These are phyloP conservation scores for Lycocerus yunnanus DNA, from an alignment of 2,888 invertebrate species.

Conservation along the genomic window DNA sequence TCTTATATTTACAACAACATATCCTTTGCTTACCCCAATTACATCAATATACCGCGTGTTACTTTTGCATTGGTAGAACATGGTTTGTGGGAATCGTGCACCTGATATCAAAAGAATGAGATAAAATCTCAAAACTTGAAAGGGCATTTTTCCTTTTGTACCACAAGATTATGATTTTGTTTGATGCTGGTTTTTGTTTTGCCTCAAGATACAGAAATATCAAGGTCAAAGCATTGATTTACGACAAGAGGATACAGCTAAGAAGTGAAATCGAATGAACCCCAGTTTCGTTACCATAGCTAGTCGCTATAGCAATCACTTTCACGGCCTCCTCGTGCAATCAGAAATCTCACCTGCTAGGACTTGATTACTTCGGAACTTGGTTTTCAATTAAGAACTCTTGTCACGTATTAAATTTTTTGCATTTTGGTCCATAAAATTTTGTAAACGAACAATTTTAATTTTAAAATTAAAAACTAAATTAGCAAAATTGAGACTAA, in stretches of 20 bases:
- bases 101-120: neutral
- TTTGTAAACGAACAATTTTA: neutral
- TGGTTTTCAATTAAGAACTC: neutral
- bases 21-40: neutral
- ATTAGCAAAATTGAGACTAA: too few relatives aligned
- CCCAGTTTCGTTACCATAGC: constrained; percentile 51
- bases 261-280: constrained; percentile 46
- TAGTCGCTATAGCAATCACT: constrained; percentile 54
- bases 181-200: neutral
- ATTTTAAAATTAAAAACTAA: too few relatives aligned
- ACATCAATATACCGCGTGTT: neutral
- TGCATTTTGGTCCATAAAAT: neutral
- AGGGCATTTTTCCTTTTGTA: neutral
- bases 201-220: neutral
- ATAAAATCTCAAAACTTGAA: neutral
- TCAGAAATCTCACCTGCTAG: neutral
- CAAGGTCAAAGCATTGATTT: constrained; percentile 42
- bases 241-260: constrained; percentile 38
- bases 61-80: neutral
- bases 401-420: neutral
- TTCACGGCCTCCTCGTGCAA: constrained; percentile 39
- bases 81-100: neutral
- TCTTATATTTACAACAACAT: neutral
- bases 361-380: neutral
- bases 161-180: neutral